Evolutionary conservation across 2,888 invertebrate species (phyloP), one percentile per base, ranked within the genome.

Genomic region (Meghimatium bilineatum): DNA sequence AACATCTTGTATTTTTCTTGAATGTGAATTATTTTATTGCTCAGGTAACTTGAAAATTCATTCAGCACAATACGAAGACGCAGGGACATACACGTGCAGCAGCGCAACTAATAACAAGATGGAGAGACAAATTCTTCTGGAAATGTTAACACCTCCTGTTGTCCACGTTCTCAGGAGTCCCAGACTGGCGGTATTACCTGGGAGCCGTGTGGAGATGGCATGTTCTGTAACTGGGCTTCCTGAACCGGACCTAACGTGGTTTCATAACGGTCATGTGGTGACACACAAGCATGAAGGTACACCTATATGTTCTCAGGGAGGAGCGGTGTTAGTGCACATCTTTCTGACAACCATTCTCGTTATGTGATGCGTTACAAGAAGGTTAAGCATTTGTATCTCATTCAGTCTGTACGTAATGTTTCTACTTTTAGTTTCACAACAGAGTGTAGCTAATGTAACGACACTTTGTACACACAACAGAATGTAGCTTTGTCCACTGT

Each of bases 11-110:
- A n/a, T n/a, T n/a, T n/a, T n/a, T n/a, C n/a, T n/a, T n/a, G n/a
- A n/a, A n/a, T n/a, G n/a, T n/a, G n/a, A n/a, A n/a, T n/a, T n/a
- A n/a, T n/a, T n/a, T n/a, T n/a, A n/a, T 74, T 32, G 52, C 32
- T 66, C 82, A 82, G 82, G 86, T 20, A 86, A 79, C 72, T 52
- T 86, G 5, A 78, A 32, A 26, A 79, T 86, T 17, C 34, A 20
- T 0, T 23, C 66, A 8, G 75, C 76, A n/a, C 56, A 66, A 6
- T 66, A 67, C 29, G 56, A 56, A 23, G 84, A 86, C 56, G 34
- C 75, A 3, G 86, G 86, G 1, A 82, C 84, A 12, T 86, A 86
- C 82, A 82, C 63, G 14, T 86, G 86, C 44, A 60, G 76, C 56
- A 82, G 44, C n/a, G 17, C 76, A 26, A 26, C 76, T 1, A 36